phyloP scores from a whole-genome alignment of 1,140 invertebrate species.

The Coenobita brevimanus region DNA sequence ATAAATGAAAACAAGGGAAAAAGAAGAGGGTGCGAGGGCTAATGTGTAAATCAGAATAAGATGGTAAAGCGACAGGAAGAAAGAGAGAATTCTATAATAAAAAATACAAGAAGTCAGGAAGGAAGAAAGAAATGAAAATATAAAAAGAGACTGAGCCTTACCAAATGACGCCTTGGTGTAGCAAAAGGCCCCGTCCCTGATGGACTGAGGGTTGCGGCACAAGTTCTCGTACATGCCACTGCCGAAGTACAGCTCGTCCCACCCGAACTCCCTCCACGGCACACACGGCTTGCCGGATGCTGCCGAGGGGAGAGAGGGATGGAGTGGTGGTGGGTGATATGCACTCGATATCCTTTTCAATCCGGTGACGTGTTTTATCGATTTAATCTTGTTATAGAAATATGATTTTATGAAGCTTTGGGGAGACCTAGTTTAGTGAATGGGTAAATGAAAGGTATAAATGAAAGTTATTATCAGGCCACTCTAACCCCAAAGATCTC shows the following conservation, averaged over 20 bases:
- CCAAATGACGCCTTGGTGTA: conserved; percentile 30
- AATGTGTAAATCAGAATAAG: too few relatives aligned
- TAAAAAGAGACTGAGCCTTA: not conserved
- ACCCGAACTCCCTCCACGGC: conserved; percentile 27
- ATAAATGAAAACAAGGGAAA: not conserved
- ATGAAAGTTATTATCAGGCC: too few relatives aligned
- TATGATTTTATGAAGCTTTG: too few relatives aligned
- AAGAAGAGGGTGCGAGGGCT: too few relatives aligned
- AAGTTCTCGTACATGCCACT: conserved; percentile 19
- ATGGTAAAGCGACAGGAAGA: not conserved
- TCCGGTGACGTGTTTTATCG: too few relatives aligned
- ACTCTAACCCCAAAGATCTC: not conserved
- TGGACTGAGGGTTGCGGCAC: conserved; percentile 7
- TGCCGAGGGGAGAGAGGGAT: not conserved
- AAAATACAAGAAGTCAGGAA: not conserved
- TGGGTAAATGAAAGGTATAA: too few relatives aligned
- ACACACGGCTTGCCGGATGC: conserved; percentile 36
- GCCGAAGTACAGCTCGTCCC: conserved; percentile 40
- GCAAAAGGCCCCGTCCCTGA: conserved; percentile 43
- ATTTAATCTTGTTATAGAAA: too few relatives aligned
- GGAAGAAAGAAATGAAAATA: not conserved
- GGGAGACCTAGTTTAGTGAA: not conserved
- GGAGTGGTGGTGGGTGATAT: too few relatives aligned
- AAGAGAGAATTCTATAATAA: not conserved
- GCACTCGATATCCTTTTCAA: too few relatives aligned